Evolutionary conservation across 1,140 invertebrate genomes (phyloP).

Genomic region (Microplitis mediator): DNA sequence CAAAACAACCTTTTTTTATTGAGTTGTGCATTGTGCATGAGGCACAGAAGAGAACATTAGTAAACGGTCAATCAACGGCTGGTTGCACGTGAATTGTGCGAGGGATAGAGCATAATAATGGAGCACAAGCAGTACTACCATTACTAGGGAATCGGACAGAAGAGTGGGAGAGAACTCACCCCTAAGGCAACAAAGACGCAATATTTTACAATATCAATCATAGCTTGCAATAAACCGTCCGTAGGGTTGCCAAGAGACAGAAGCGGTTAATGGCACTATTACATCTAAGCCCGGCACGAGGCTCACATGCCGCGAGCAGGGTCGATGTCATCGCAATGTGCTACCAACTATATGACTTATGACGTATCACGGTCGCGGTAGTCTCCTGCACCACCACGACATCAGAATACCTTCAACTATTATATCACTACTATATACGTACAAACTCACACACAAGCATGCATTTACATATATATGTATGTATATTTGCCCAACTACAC

Average conservation of each 20-base stretch:
- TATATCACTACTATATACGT: neutral
- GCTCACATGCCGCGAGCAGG: conserved; percentile 16
- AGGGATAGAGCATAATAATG: neutral
- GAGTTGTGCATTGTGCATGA: conserved; percentile 8
- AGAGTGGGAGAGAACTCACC: neutral
- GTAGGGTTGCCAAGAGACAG: conserved; percentile 53
- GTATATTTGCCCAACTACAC: neutral
- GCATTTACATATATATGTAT: too few relatives aligned
- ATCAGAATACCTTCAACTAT: too few relatives aligned
- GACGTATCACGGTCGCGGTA: conserved; percentile 46
- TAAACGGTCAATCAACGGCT: conserved; percentile 29
- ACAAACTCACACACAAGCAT: neutral
- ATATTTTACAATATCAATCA: conserved; percentile 55
- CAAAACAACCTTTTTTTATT: neutral
- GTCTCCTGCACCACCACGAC: neutral
- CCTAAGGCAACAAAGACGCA: conserved; percentile 5
- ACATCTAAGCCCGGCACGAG: conserved; percentile 40
- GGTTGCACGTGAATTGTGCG: conserved; percentile 1
- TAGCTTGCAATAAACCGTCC: conserved; percentile 48
- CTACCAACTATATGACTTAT: conserved; percentile 56
- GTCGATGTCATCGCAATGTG: conserved; percentile 52
- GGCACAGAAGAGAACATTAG: conserved; percentile 14
- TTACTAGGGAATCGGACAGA: neutral
- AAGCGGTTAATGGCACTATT: conserved; percentile 53
- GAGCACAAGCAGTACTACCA: neutral